Evolutionary conservation across 2,888 invertebrate species (phyloP), one percentile per base, ranked within the genome.

Genomic region (Eristalis pertinax): DNA sequence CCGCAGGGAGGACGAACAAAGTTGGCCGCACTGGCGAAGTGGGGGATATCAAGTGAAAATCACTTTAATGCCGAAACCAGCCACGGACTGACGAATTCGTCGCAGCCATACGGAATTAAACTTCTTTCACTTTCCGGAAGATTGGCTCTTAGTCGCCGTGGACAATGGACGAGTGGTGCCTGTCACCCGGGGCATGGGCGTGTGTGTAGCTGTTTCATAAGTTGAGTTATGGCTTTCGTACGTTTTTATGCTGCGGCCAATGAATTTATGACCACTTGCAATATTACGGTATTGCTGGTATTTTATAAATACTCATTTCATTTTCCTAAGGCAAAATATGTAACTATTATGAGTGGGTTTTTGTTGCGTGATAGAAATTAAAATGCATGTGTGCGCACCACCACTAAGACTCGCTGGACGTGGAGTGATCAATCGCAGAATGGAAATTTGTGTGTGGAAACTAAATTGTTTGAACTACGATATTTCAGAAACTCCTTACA

Each of bases 151-250:
- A 41, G 19, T 7, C 22, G n/a, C 19, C 50, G 3, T 19, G n/a
- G 19, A 38, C 38, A 38, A 38, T 13, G n/a, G 50, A 8, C 8
- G 50, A 19, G 1, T 50, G n/a, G 50, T 8, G 50, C 8, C 19
- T 5, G 32, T 1, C 1, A 19, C 19, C 19, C 50, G 19, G 8
- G 50, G 22, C n/a, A 58, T 58, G 60, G 15, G 29, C 22, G 19
- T 58, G 11, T 62, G 35, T 73, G 35, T n/a, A 19, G 50, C n/a
- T 38, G 56, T 10, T 41, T 64, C 43, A 60, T 73, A 62, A 32
- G 50, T 80, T 80, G 67, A 84, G 65, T 80, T 80, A 75, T 75
- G 60, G 74, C 70, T 84, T 79, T 79, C 74, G 64, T 74, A 84
- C 43, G 69, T 74, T 84, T 75, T 79, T 62, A 74, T 74, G 70